Conservation (phyloP, 2,888 invertebrate species). For the Megastigmus dorsalis region DNA sequence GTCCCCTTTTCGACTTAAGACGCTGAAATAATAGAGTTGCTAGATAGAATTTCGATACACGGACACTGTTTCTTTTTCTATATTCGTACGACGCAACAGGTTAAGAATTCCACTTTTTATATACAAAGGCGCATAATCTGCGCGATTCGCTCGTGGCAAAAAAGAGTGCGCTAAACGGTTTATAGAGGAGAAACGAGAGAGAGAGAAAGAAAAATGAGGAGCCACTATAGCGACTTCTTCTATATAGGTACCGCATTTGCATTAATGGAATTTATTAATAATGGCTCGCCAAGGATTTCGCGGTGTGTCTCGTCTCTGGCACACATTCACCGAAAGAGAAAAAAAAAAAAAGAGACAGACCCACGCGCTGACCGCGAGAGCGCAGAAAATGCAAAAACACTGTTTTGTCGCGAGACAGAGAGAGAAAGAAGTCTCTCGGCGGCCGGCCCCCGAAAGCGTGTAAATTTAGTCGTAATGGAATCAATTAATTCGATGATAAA, state of each 20-base stretch:
- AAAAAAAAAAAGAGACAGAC: neutral
- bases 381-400: neutral
- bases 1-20: no score
- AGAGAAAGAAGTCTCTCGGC: neutral
- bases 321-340: neutral
- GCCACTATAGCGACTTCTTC: neutral
- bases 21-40: no score
- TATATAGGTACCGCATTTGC: conserved; percentile 25
- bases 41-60: no score
- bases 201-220: neutral
- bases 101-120: no score
- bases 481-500: conserved; percentile 36
- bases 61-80: no score
- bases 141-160: no score
- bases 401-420: neutral
- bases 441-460: neutral
- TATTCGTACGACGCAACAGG: no score
- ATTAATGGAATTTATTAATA: conserved; percentile 43
- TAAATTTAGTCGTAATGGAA: neutral
- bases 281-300: conserved; percentile 3
- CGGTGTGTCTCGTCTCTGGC: neutral
- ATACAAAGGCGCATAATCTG: no score
- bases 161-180: no score
- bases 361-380: no score
- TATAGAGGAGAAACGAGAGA: no score